Base-by-base conservation (phyloP, 2,797 vertebrate species). In the Steatocranus sp. region DNA sequence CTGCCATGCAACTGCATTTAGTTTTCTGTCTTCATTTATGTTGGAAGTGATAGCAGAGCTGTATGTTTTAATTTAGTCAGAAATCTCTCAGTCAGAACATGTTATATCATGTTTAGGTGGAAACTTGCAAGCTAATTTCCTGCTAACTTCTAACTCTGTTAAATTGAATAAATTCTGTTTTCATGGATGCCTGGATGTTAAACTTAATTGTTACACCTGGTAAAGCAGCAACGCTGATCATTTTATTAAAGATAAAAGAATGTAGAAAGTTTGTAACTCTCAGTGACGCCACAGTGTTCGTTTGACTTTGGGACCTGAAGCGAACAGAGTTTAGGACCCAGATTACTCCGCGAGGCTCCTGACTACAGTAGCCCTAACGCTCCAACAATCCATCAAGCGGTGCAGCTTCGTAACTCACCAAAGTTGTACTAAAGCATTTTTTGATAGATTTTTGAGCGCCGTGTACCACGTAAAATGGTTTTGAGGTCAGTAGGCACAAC, bases 321-420 rank as follows among this genome's bases (percentile, higher is more conserved):
- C 0, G 0, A 17, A 54, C 14, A 27, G 53, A 27, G 25, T 54
- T 54, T 54, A 17, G 25, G 53, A 54, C 25, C 25, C 53, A 54
- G 53, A 54, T 54, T 2, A 0, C 14, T 54, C 53, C 0, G 1
- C 3, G 8, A 30, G 53, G 53, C 14, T 56, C 14, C 25, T 1
- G 25, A 30, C 5, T 9, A 30, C 25, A 0, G 2, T 10, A 30
- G 53, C 25, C 0, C 0, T 56, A 56, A 56, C 0, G 25, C 53
- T 54, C 53, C 25, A 27, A 54, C 51, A 54, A 54, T 15, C 7
- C 1, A 54, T 54, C 51, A 27, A 1, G 51, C 1, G 0, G 4
- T 54, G 51, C 6, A 1, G 20, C 49, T 51, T 51, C 0, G 0
- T 51, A 1, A 20, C 11, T 12, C 0, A 23, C 6, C 20, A 51